phyloP scores from a whole-genome alignment of 2,888 invertebrate genomes.

The Acronicta leporina region DNA sequence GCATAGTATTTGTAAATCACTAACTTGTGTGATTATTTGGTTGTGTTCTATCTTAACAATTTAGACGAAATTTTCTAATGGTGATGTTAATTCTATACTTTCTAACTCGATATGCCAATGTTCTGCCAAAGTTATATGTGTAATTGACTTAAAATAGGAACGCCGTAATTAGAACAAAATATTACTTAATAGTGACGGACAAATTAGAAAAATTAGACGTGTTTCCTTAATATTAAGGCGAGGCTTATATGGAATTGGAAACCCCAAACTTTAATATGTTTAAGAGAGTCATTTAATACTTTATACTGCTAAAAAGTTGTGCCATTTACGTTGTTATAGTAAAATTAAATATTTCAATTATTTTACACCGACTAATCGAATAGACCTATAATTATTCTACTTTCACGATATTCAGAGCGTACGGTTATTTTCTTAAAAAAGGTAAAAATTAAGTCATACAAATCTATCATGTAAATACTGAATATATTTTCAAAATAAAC shows the following conservation, averaged over 20 bases:
- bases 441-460: constrained; percentile 63
- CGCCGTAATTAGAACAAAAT: constrained; percentile 66
- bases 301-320: constrained; percentile 60
- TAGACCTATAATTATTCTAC: constrained; percentile 30
- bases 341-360: constrained; percentile 40
- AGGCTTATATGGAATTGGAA: constrained; percentile 64
- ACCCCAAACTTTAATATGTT: constrained; percentile 60
- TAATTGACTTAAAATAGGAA: constrained; percentile 62
- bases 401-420: constrained; percentile 52
- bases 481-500: constrained; percentile 78
- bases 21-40: constrained; percentile 86
- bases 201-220: constrained; percentile 61
- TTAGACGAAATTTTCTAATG: constrained; percentile 74
- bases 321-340: constrained; percentile 63
- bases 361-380: constrained; percentile 41
- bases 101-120: constrained; percentile 73
- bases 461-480: constrained; percentile 70
- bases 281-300: constrained; percentile 44
- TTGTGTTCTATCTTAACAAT: constrained; percentile 83
- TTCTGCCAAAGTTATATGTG: constrained; percentile 70
- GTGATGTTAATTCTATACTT: constrained; percentile 63
- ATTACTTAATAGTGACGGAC: constrained; percentile 60
- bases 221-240: constrained; percentile 72
- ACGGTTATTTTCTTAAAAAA: constrained; percentile 75
- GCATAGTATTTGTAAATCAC: constrained; percentile 70